A percentile compares a stretch with the other conserved stretches of the same genome.
phyloP scores from a whole-genome alignment of 64 coral and sea anemone genomes.

The Platygyra sinensis region DNA sequence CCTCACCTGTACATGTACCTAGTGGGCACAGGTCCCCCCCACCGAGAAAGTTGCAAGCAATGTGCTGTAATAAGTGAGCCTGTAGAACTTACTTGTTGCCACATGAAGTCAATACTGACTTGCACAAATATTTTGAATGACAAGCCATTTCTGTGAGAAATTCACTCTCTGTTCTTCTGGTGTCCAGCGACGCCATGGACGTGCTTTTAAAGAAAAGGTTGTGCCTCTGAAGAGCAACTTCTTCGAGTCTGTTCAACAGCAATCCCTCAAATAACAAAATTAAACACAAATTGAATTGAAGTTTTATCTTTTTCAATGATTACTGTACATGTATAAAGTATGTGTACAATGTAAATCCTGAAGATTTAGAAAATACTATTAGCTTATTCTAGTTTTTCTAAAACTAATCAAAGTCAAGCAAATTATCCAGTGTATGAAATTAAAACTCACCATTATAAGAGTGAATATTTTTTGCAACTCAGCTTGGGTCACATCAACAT shows the following conservation, averaged over 20 bases:
- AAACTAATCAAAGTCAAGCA: too few relatives aligned
- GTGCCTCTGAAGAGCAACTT: constrained; percentile 45
- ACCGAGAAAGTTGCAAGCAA: too few relatives aligned
- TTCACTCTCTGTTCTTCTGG: constrained; percentile 42
- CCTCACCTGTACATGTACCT: too few relatives aligned
- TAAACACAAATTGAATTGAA: too few relatives aligned
- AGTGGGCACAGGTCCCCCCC: too few relatives aligned
- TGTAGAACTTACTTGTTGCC: constrained; percentile 11
- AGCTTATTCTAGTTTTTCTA: too few relatives aligned
- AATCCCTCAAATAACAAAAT: not conserved
- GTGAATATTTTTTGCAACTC: constrained; percentile 53
- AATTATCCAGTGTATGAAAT: too few relatives aligned
- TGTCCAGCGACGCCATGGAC: constrained; percentile 14
- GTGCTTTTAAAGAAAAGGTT: constrained; percentile 45
- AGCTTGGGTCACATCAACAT: constrained; percentile 14
- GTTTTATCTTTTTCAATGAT: too few relatives aligned
- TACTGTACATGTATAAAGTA: too few relatives aligned
- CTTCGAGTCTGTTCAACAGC: constrained; percentile 41
- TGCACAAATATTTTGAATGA: constrained; percentile 21
- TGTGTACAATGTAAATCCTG: too few relatives aligned
- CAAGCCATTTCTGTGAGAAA: constrained; percentile 45
- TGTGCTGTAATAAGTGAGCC: not conserved
- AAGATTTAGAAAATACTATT: too few relatives aligned
- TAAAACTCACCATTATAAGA: constrained; percentile 33
- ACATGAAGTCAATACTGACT: constrained; percentile 5